Percentiles rank a stretch among this genome's conserved stretches.
phyloP scores from a whole-genome alignment of 2,113 vertebrate genomes.

The Menura novaehollandiae region DNA sequence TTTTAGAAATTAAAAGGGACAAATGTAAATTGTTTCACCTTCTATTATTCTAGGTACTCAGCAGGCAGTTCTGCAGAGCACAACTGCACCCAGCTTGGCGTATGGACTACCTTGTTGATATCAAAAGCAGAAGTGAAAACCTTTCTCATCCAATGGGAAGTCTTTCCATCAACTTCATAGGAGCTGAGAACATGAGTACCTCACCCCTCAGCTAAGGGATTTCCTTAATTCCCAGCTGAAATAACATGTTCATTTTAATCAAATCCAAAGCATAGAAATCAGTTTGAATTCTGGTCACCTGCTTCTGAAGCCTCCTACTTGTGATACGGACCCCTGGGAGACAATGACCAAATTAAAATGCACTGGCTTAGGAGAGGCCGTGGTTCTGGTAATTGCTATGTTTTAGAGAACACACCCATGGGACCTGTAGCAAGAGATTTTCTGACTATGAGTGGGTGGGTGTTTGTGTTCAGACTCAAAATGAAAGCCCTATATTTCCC shows the following conservation, averaged over 20 bases:
- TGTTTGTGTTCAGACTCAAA: slow-evolving; percentile 25
- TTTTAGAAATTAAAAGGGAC: background rate
- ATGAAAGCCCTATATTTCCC: background rate
- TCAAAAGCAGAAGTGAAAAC: background rate
- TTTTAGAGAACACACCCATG: background rate
- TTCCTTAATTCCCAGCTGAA: background rate
- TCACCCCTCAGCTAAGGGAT: background rate
- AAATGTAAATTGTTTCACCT: background rate
- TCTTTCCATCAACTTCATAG: background rate
- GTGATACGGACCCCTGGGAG: background rate
- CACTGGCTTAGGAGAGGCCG: background rate
- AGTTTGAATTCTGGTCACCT: background rate
- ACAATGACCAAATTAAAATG: background rate
- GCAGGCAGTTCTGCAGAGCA: background rate
- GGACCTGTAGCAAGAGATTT: background rate
- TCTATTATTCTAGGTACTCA: background rate
- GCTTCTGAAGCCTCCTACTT: background rate
- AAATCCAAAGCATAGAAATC: background rate
- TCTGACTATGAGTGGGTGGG: background rate
- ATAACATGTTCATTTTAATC: background rate
- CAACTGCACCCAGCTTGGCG: background rate
- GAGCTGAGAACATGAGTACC: background rate
- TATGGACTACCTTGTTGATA: background rate
- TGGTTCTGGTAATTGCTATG: background rate
- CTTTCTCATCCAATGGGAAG: background rate